Conservation (phyloP, 2,888 invertebrate genomes). For the Corbicula japonica region DNA sequence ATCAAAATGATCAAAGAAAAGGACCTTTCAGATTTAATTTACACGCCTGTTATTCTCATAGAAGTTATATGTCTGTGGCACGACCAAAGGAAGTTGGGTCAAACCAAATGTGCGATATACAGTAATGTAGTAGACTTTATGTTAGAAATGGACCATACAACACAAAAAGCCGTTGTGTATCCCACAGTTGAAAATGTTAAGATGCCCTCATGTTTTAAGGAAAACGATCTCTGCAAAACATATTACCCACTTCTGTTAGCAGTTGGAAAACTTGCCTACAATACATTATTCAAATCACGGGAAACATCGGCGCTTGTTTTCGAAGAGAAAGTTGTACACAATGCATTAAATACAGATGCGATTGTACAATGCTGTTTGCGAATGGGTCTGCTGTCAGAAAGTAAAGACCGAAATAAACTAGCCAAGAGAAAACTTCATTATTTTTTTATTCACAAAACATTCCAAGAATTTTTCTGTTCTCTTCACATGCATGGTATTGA, state of each 20-base stretch:
- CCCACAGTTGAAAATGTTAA: too few relatives aligned
- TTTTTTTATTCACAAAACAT: conserved; percentile 4
- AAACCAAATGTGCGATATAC: background rate
- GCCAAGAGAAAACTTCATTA: background rate
- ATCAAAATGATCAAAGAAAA: background rate
- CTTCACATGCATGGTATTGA: background rate
- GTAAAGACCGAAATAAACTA: background rate
- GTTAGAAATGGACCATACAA: background rate
- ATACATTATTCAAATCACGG: background rate
- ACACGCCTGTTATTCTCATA: background rate
- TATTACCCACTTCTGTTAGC: background rate
- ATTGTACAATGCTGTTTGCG: background rate
- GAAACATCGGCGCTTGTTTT: background rate
- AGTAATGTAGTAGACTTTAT: background rate
- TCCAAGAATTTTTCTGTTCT: background rate
- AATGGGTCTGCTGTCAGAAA: background rate
- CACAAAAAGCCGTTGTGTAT: background rate
- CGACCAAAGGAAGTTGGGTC: background rate
- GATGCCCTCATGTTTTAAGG: background rate
- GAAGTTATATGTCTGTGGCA: background rate
- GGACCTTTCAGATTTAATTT: background rate
- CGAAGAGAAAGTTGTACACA: background rate
- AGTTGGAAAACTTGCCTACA: background rate
- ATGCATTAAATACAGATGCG: background rate
- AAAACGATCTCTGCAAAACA: background rate